Percentiles rank a stretch among this genome's conserved stretches.
Conservation (phyloP, 2,113 vertebrate species). For the Miniopterus natalensis region DNA sequence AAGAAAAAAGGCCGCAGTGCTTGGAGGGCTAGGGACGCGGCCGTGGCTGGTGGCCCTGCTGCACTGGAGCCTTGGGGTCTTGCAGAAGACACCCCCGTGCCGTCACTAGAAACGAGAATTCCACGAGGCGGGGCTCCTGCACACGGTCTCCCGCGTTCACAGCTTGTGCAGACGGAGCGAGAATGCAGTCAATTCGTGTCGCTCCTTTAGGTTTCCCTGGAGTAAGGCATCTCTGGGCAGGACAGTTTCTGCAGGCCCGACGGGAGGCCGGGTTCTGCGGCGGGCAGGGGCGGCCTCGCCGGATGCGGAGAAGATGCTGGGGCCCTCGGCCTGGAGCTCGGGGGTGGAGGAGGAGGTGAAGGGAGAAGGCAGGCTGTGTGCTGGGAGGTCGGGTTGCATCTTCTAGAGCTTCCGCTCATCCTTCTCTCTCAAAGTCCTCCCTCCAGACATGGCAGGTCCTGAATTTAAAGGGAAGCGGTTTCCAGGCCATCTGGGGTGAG, state of each 20-base stretch:
- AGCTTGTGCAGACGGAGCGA: slow-evolving; percentile 85
- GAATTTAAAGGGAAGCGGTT: neutral
- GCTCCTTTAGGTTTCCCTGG: slow-evolving; percentile 58
- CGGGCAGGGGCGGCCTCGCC: slow-evolving; percentile 53
- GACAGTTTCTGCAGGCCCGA: slow-evolving; percentile 86
- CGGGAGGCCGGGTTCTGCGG: neutral
- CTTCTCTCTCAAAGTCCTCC: slow-evolving; percentile 24
- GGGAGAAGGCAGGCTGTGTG: slow-evolving; percentile 75
- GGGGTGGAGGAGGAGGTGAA: slow-evolving; percentile 2
- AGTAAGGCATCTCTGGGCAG: slow-evolving; percentile 88
- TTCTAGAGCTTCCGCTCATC: slow-evolving; percentile 67
- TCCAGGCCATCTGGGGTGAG: neutral
- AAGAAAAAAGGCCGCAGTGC: slow-evolving; percentile 92
- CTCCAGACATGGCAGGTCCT: slow-evolving; percentile 33
- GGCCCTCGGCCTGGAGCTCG: neutral
- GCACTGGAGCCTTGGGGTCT: slow-evolving; percentile 88
- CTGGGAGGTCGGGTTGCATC: slow-evolving; percentile 72
- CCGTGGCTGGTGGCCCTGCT: slow-evolving; percentile 84
- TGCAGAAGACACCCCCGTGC: slow-evolving; percentile 84
- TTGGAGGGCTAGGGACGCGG: slow-evolving; percentile 86
- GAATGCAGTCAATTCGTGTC: slow-evolving; percentile 86
- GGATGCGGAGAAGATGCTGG: neutral
- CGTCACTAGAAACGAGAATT: slow-evolving; percentile 86
- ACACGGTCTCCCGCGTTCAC: slow-evolving; percentile 83
- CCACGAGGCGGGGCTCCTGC: slow-evolving; percentile 83